Evolutionary conservation across 2,797 vertebrate genomes (phyloP), one percentile per base, ranked within the genome.

Genomic region (Carcharodon carcharias): DNA sequence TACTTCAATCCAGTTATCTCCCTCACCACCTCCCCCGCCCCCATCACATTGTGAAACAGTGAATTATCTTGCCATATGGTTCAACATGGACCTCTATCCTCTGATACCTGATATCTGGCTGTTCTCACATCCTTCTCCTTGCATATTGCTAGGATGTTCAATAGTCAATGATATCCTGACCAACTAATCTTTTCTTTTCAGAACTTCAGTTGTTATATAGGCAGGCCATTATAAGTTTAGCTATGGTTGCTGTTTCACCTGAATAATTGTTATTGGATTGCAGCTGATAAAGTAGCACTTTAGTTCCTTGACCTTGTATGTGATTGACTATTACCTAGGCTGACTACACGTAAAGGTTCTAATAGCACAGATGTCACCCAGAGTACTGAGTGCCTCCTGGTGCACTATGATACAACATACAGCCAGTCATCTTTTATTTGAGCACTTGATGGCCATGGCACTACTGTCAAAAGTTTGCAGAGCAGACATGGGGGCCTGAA

Each of bases 241-340:
- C 26, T 89, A 61, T 6, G n/a, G 89, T 35, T 63, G 18, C 31
- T 92, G 56, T 65, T 93, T 93, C 40, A 82, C 45, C 45, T 65
- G 18, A 93, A 18, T 93, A 65, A 40, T 21, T 93, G 91, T 61
- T 65, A 40, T 93, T 93, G 1, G 63, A 93, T 3, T 93, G 16
- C 91, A 93, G 61, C 7, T 93, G n/a, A 93, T 11, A 65, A 93
- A n/a, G 91, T 93, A 93, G 14, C n/a, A 40, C 23, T 93, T 93
- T 9, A 45, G 3, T 16, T 65, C 91, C 23, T 40, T 65, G 7
- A 89, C 45, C 40, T 56, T 56, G 31, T 56, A 58, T 28, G 14
- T 11, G 54, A 56, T 56, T 88, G 31, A 92, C 58, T 92, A 93
- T 9, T 65, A 40, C 11, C 91, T 65, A 65, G 31, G 7, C 12